phyloP scores from a whole-genome alignment of 1,140 invertebrate species.

The Drosophila subpulchrella region DNA sequence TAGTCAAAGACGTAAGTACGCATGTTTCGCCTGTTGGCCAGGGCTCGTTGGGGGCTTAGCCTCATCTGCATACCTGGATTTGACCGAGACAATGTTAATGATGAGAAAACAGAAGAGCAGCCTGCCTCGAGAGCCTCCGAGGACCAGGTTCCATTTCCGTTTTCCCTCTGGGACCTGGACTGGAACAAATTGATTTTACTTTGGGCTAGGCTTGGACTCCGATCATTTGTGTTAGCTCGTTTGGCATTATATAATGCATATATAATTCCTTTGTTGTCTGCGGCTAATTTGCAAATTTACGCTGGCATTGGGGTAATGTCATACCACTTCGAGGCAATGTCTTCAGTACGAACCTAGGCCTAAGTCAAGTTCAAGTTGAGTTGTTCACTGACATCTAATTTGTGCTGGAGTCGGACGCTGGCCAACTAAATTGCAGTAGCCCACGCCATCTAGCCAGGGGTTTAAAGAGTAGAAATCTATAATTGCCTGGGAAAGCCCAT shows the following conservation, averaged over 20 bases:
- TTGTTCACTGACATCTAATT: constrained; percentile 68
- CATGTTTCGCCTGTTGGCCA: constrained; percentile 62
- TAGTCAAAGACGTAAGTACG: constrained; percentile 71
- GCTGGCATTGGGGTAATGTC: constrained; percentile 74
- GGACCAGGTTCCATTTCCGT: constrained; percentile 53
- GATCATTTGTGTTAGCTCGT: constrained; percentile 52
- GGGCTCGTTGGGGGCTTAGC: constrained; percentile 51
- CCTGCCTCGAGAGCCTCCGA: constrained; percentile 5
- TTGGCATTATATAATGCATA: constrained; percentile 71
- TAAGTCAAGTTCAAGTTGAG: constrained; percentile 29
- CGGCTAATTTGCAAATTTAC: constrained; percentile 69
- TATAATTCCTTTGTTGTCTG: constrained; percentile 78
- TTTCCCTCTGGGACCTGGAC: constrained; percentile 51
- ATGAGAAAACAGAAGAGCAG: constrained; percentile 59
- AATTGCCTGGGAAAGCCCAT: constrained; percentile 37
- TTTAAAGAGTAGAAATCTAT: constrained; percentile 20
- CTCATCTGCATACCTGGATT: constrained; percentile 70
- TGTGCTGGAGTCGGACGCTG: constrained; percentile 35
- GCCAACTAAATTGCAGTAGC: constrained; percentile 50
- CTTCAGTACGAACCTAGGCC: not conserved
- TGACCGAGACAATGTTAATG: constrained; percentile 69
- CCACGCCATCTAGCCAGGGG: constrained; percentile 40
- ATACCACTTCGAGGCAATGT: constrained; percentile 31
- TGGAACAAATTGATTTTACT: constrained; percentile 71
- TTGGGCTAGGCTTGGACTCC: constrained; percentile 24